phyloP scores from a whole-genome alignment of 2,888 invertebrate genomes.

The Mesorhabditis spiculigera region DNA sequence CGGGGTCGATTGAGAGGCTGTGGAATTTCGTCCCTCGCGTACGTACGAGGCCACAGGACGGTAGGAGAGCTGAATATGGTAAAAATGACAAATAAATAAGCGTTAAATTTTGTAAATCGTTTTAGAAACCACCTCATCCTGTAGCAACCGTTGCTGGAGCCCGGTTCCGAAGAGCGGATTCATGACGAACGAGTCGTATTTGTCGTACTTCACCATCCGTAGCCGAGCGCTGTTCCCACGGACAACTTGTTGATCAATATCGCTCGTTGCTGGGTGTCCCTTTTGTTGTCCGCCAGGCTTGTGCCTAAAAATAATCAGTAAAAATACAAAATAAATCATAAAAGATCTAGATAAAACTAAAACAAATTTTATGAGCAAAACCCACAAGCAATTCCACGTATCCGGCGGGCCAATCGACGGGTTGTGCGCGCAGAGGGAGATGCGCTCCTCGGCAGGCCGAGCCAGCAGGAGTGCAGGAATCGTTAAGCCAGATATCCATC shows the following conservation, averaged over 20 bases:
- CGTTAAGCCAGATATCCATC: not conserved
- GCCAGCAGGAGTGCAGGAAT: not conserved
- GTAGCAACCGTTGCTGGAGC: slow-evolving; percentile 10
- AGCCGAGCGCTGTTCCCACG: slow-evolving; percentile 13
- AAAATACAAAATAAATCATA: too few species aligned
- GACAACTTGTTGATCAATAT: slow-evolving; percentile 2
- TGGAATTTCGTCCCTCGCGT: slow-evolving; percentile 1
- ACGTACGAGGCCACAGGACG: not conserved
- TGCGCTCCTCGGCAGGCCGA: not conserved
- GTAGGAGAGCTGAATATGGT: not conserved
- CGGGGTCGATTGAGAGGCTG: not conserved
- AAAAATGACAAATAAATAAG: too few species aligned
- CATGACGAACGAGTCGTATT: slow-evolving; percentile 16
- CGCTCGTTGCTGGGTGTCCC: not conserved
- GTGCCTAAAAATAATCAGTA: not conserved
- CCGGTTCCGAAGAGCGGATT: slow-evolving; percentile 13
- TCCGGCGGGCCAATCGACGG: slow-evolving; percentile 6
- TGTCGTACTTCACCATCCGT: slow-evolving; percentile 16
- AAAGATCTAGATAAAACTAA: not conserved
- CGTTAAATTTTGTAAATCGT: too few species aligned
- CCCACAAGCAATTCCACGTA: slow-evolving; percentile 3
- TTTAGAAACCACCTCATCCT: slow-evolving; percentile 7
- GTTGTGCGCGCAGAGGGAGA: slow-evolving; percentile 5
- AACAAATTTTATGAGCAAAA: not conserved
- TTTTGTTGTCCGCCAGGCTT: not conserved